Evolutionary conservation across 1,140 invertebrate genomes (phyloP), one percentile per base, ranked within the genome.

Genomic region (Ceratosolen fusciceps): DNA sequence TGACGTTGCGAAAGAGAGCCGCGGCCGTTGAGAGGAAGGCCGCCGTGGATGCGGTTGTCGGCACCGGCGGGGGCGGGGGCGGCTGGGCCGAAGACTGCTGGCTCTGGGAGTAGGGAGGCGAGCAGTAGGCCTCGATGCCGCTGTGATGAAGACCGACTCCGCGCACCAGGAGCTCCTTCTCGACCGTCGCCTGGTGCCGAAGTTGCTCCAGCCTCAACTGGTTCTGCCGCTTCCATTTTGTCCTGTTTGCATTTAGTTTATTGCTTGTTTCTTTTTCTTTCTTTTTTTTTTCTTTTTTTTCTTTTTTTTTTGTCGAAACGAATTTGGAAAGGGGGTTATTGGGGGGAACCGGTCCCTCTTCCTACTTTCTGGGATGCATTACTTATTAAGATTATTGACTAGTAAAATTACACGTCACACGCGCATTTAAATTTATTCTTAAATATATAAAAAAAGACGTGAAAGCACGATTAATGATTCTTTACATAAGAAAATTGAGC

Each of bases 201-300:
- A 97, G 88, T 83, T 97, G 96, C 84, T 97, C 96, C 49, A 97
- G 86, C 1, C 96, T 92, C 29, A 97, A 90, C 83, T 97, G 96
- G 87, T 97, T 97, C 88, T 98, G 96, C 3, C 96, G 93, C 90
- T 98, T 98, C 96, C 96, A 98, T 90, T 98, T 98, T 62, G 97
- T 98, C 89, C 96, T 97, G n/a, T 1, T 5, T 67, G 56, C 29
- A 5, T 60, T 60, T n/a, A n/a, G n/a, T n/a, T 60, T 60, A 29
- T 47, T 68, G 14, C 26, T 12, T 68, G 26, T 21, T 39, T 47
- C 2, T 3, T 14, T 68, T 68, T 37, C 9, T 37, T 0, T 65
- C 9, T 8, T 24, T 19, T 52, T 9, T 3, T 14, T 19, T 14
- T 19, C 49, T 9, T 52, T 16, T 21, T 52, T 16, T 43, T 52